Evolutionary conservation across 2,888 invertebrate species (phyloP).

Genomic region (Philaethria dido): DNA sequence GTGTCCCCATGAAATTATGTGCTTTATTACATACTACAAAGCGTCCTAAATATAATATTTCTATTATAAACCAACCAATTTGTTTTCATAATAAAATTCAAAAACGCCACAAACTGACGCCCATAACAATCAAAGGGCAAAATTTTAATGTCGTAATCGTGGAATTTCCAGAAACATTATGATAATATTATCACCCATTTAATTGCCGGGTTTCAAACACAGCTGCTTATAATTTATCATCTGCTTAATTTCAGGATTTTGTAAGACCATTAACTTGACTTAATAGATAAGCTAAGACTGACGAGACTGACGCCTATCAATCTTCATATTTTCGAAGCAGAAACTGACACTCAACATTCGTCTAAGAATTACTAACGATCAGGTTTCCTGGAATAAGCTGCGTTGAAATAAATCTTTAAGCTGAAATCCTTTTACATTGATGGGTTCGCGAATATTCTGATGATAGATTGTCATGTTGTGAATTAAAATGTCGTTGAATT

Average conservation of each 20-base stretch:
- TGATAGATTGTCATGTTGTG: not conserved
- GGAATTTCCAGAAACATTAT: slow-evolving; percentile 30
- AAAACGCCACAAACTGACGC: not conserved
- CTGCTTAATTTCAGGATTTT: slow-evolving; percentile 44
- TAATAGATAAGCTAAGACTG: slow-evolving; percentile 47
- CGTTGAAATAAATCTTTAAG: slow-evolving; percentile 22
- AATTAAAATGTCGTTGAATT: not conserved
- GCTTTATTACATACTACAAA: too few relatives aligned
- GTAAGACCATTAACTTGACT: slow-evolving; percentile 45
- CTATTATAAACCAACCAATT: not conserved
- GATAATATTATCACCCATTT: slow-evolving; percentile 34
- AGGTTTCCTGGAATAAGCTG: slow-evolving; percentile 49
- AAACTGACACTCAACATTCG: slow-evolving; percentile 67
- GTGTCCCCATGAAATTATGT: too few relatives aligned
- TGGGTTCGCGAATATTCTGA: not conserved
- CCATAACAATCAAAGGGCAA: not conserved
- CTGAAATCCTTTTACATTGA: not conserved
- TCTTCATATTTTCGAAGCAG: slow-evolving; percentile 72
- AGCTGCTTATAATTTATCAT: slow-evolving; percentile 41
- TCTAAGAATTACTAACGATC: slow-evolving; percentile 66
- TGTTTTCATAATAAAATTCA: not conserved
- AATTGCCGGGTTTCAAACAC: slow-evolving; percentile 38
- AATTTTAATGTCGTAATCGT: slow-evolving; percentile 20
- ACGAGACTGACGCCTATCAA: slow-evolving; percentile 55
- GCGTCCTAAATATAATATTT: too few relatives aligned